phyloP scores from a whole-genome alignment of 2,888 invertebrate genomes.

The Epistrophe grossulariae region DNA sequence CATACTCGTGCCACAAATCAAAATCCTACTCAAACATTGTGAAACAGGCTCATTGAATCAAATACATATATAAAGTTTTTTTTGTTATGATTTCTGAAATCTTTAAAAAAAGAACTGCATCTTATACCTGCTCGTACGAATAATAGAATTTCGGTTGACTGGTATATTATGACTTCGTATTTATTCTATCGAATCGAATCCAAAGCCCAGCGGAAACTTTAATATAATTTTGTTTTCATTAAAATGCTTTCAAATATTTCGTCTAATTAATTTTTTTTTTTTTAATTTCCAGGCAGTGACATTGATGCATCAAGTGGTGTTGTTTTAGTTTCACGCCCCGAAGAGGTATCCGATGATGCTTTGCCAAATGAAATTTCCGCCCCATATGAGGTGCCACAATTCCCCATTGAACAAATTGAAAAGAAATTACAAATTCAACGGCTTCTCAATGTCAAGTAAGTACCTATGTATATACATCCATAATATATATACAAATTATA shows the following conservation, averaged over 20 bases:
- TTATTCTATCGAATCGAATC: no score
- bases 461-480: conserved; percentile 77
- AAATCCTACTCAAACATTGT: no score
- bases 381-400: conserved; percentile 98
- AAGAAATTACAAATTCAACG: conserved; percentile 95
- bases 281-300: conserved; percentile 79
- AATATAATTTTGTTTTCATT: no score
- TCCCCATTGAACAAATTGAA: conserved; percentile 98
- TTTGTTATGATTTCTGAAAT: no score
- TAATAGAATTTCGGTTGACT: no score
- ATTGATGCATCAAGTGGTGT: conserved; percentile 65
- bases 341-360: conserved; percentile 76
- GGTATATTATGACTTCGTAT: no score
- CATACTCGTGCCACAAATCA: no score
- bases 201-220: background rate
- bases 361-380: conserved; percentile 94
- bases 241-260: background rate
- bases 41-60: no score
- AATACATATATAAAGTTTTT: no score
- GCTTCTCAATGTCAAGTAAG: conserved; percentile 94
- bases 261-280: conserved; percentile 4
- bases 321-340: conserved; percentile 48
- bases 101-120: no score
- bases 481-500: background rate
- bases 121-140: no score